Percentiles rank a stretch among this genome's conserved stretches.
Evolutionary conservation across 1,140 invertebrate species (phyloP).

Genomic region (Oscheius sp.): DNA sequence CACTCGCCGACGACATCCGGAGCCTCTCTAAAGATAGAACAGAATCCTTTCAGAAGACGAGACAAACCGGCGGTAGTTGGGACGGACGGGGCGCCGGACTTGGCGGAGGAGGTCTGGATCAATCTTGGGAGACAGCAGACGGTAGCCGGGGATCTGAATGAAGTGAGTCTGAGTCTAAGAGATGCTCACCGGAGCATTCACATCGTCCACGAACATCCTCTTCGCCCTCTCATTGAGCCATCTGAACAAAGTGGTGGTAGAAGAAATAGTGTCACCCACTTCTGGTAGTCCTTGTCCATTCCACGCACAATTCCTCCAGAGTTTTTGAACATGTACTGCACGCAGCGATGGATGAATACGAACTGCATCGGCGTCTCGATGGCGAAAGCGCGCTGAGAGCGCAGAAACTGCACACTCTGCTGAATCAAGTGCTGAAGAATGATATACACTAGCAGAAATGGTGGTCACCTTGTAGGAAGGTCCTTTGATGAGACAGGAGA

Average conservation of each 20-base stretch:
- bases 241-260: slow-evolving; percentile 48
- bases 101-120: slow-evolving; percentile 53
- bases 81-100: slow-evolving; percentile 36
- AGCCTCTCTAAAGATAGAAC: slow-evolving; percentile 19
- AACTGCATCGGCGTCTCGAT: slow-evolving; percentile 60
- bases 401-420: slow-evolving; percentile 53
- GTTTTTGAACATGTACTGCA: slow-evolving; percentile 44
- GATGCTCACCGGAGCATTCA: slow-evolving; percentile 35
- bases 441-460: background rate
- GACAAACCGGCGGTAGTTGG: slow-evolving; percentile 28
- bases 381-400: slow-evolving; percentile 51
- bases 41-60: background rate
- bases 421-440: slow-evolving; percentile 54
- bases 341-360: slow-evolving; percentile 54
- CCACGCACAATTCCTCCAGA: slow-evolving; percentile 22
- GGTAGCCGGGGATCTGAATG: slow-evolving; percentile 53
- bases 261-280: slow-evolving; percentile 22
- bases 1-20: slow-evolving; percentile 28
- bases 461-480: slow-evolving; percentile 50
- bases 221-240: slow-evolving; percentile 52
- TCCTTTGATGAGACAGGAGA: slow-evolving; percentile 47
- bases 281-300: slow-evolving; percentile 11
- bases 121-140: slow-evolving; percentile 49
- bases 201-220: slow-evolving; percentile 55
- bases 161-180: background rate